phyloP scores from a whole-genome alignment of 2,113 vertebrate species.

The Cyanistes caeruleus region DNA sequence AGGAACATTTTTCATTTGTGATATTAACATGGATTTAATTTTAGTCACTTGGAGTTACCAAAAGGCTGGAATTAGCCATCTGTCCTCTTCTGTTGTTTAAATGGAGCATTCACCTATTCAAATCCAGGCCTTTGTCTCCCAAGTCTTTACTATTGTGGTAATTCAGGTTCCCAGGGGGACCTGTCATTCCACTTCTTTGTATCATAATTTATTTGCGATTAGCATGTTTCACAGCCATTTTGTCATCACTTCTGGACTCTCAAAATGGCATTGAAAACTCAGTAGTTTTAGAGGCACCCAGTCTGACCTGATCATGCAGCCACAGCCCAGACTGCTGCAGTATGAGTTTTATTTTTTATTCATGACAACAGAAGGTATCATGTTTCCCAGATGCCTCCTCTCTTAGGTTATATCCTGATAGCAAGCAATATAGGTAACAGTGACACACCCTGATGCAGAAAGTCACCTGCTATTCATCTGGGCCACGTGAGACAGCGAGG shows the following conservation, averaged over 20 bases:
- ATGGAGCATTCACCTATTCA: not conserved
- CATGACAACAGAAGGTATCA: not conserved
- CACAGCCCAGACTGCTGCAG: not conserved
- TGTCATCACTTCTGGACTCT: not conserved
- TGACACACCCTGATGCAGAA: not conserved
- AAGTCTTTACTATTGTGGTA: not conserved
- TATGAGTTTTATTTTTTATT: not conserved
- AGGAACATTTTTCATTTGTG: not conserved
- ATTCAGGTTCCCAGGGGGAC: not conserved
- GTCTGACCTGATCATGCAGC: not conserved
- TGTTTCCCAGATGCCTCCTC: not conserved
- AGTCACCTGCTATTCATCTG: not conserved
- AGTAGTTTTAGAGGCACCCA: not conserved
- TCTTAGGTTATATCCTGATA: not conserved
- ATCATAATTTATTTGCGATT: not conserved
- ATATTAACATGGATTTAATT: not conserved
- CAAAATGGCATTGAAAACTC: not conserved
- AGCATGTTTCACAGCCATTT: not conserved
- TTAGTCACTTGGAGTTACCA: not conserved
- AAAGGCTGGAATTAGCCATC: not conserved
- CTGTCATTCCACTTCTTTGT: not conserved
- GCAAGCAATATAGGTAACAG: not conserved
- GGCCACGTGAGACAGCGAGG: fast-evolving
- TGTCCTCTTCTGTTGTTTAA: not conserved
- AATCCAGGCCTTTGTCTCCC: not conserved